phyloP scores from a whole-genome alignment of 2,113 vertebrate genomes.

The Chloroceryle aenea region DNA sequence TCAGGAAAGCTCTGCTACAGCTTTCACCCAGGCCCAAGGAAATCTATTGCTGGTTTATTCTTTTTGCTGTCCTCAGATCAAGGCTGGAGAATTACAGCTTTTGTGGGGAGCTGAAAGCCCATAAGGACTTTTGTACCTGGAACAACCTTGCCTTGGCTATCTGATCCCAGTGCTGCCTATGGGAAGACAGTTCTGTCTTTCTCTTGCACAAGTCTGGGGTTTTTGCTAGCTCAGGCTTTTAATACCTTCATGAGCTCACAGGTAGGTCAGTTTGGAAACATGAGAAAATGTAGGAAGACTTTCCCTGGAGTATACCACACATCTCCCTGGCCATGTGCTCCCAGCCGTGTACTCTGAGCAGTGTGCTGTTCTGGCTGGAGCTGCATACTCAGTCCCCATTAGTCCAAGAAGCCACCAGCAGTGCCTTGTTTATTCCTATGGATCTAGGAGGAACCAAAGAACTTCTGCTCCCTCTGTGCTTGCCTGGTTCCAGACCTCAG shows the following conservation, averaged over 20 bases:
- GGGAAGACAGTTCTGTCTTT: background rate
- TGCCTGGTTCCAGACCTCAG: background rate
- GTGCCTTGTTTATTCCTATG: background rate
- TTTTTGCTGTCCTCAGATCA: background rate
- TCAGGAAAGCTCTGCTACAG: background rate
- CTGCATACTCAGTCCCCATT: background rate
- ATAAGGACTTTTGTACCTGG: background rate
- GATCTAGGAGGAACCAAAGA: background rate
- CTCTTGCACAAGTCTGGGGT: background rate
- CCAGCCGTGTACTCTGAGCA: background rate
- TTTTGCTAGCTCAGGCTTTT: fast-evolving
- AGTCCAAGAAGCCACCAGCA: background rate
- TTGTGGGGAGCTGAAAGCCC: background rate
- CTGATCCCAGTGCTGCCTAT: fast-evolving
- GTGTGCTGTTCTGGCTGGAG: background rate
- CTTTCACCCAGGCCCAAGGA: background rate
- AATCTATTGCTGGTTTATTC: background rate
- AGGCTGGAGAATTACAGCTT: background rate
- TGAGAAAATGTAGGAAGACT: background rate
- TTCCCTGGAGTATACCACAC: background rate
- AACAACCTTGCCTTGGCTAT: background rate
- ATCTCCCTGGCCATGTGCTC: fast-evolving
- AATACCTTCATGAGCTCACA: background rate
- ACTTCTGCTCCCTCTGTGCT: background rate
- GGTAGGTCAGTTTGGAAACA: background rate